These are phyloP conservation scores for Athene noctua DNA, from an alignment of 2,113 vertebrate genomes.

Conservation along the genomic window DNA sequence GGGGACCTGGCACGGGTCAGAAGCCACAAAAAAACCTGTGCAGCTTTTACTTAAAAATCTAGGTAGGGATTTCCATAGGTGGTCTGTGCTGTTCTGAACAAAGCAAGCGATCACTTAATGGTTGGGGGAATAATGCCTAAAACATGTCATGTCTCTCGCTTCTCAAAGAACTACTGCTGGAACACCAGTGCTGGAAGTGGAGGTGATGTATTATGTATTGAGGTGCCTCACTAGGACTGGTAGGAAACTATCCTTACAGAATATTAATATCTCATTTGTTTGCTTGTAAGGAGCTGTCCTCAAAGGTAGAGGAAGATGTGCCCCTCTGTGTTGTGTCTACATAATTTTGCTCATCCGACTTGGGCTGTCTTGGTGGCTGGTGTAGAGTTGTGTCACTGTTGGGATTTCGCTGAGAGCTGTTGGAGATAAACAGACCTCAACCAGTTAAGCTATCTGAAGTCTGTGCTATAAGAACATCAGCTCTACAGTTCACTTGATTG, in stretches of 20 bases:
- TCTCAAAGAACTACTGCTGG: not conserved
- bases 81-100: not conserved
- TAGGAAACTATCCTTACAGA: not conserved
- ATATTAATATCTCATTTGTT: not conserved
- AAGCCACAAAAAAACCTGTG: not conserved
- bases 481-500: not conserved
- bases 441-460: not conserved
- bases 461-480: not conserved
- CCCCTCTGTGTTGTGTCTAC: not conserved
- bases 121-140: not conserved
- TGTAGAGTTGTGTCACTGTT: accelerated
- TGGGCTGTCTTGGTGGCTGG: not conserved
- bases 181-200: not conserved
- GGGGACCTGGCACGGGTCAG: not conserved
- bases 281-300: not conserved
- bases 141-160: not conserved
- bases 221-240: not conserved
- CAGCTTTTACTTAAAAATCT: not conserved
- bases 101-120: not conserved
- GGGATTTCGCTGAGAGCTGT: not conserved
- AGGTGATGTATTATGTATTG: slow-evolving; percentile 26
- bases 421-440: not conserved
- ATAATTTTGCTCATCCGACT: not conserved
- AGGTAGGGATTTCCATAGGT: not conserved
- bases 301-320: not conserved